These are phyloP conservation scores for Tenthredo mesomela DNA, from an alignment of 2,888 invertebrate genomes.

Conservation along the genomic window DNA sequence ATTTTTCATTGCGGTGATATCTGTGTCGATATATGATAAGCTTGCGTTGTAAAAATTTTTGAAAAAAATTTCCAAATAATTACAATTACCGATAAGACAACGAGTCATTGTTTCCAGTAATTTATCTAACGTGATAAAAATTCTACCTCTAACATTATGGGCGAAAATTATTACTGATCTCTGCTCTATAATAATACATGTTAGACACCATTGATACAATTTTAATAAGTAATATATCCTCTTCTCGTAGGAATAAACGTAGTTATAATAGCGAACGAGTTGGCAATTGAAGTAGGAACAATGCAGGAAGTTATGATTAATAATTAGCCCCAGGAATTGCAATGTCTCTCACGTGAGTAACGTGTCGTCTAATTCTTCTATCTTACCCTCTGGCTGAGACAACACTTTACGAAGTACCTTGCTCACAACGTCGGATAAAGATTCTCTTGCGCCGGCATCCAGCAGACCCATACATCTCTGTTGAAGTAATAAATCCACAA, in stretches of 20 bases:
- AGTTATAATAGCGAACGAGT: slow-evolving; percentile 40
- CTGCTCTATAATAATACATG: not conserved
- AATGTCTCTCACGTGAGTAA: slow-evolving; percentile 86
- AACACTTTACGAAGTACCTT: slow-evolving; percentile 92
- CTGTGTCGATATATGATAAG: not conserved
- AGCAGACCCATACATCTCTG: slow-evolving; percentile 88
- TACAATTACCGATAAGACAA: not conserved
- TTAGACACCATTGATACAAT: slow-evolving; percentile 39
- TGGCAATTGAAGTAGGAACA: slow-evolving; percentile 58
- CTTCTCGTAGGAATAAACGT: not conserved
- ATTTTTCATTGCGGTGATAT: not conserved
- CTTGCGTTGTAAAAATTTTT: not conserved
- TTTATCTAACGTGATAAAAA: slow-evolving; percentile 4
- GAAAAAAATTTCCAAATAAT: not conserved
- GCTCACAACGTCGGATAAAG: slow-evolving; percentile 92
- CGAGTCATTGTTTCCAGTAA: not conserved
- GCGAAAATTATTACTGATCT: not conserved
- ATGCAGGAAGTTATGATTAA: slow-evolving; percentile 57
- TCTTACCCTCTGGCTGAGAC: slow-evolving; percentile 89
- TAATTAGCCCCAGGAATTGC: slow-evolving; percentile 63
- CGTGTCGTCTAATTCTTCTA: slow-evolving; percentile 96
- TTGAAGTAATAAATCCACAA: slow-evolving; percentile 63
- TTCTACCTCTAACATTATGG: not conserved
- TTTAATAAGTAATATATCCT: not conserved
- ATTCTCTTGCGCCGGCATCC: slow-evolving; percentile 93